Base-by-base conservation (phyloP, 2,888 invertebrate species). In the Parelbella ahira region DNA sequence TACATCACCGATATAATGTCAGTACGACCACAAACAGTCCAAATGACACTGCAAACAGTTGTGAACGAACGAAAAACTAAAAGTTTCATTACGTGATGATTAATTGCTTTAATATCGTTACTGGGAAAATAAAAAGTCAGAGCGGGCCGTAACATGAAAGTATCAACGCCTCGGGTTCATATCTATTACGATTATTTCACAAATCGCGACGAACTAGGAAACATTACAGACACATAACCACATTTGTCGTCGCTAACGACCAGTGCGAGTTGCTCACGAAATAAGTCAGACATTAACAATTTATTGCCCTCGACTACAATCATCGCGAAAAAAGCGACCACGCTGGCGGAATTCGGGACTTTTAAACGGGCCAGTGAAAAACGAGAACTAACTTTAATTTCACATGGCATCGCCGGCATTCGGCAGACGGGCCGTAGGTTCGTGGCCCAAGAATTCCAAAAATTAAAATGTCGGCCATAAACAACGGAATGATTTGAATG, bases 381-480 rank as follows among this genome's bases (percentile, higher is more conserved):
- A 82, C 69, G 63, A 68, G 63, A 63, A 66, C 62, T 63, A 58
- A 61, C 72, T 71, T 83, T 82, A 82, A 81, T 86, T 86, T 79
- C 84, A 79, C 75, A 75, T 72, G 69, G 78, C 73, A 77, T 79
- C 73, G 68, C 68, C 62, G 79, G 82, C 61, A 79, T 77, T 68
- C 73, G 25, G 9, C 24, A 48, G 65, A 53, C 62, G 61, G 60
- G 58, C 62, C 62, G 53, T 47, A 53, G 52, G 57, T 60, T 54
- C 52, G 61, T 55, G 34, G 55, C 54, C 49, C 49, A 60, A 62
- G 83, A 80, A 87, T 87, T 82, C 77, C 57, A 87, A 86, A 83
- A 76, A 84, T 80, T 75, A 86, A 87, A 87, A 87, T 83, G 82
- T 77, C 73, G 75, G 68, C 87, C 75, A 86, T 87, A 87, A 87